phyloP scores from a whole-genome alignment of 2,797 vertebrate species.

The Acomys russatus region DNA sequence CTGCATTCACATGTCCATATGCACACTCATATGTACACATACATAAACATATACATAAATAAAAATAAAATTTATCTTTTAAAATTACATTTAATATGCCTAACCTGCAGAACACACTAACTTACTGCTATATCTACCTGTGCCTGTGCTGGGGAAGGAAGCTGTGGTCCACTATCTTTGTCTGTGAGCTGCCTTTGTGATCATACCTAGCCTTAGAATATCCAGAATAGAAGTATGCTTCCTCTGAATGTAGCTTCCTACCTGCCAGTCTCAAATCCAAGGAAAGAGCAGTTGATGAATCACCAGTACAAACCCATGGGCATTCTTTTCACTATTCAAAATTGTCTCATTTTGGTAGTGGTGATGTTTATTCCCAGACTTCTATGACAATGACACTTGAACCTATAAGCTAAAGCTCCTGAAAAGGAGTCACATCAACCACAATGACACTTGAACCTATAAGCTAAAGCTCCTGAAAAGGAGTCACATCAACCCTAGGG shows the following conservation, averaged over 20 bases:
- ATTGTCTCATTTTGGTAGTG: neutral
- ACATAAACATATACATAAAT: neutral
- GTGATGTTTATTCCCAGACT: neutral
- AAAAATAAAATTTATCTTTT: neutral
- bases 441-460: neutral
- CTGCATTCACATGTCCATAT: neutral
- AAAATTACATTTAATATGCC: neutral
- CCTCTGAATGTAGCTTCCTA: neutral
- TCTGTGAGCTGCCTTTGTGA: neutral
- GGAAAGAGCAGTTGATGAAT: neutral
- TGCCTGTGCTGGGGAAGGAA: neutral
- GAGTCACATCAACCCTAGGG: too few species aligned
- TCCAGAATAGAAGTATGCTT: neutral
- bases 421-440: neutral
- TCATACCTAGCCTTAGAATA: neutral
- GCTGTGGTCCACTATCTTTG: neutral
- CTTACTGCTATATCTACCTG: neutral
- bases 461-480: neutral
- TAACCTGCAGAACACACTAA: neutral
- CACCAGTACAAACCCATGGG: neutral
- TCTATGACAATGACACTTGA: neutral
- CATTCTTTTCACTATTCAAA: neutral
- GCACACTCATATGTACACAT: too few species aligned
- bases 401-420: neutral
- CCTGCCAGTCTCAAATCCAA: neutral